Evolutionary conservation across 2,888 invertebrate species (phyloP).

Genomic region (Galeruca laticollis): DNA sequence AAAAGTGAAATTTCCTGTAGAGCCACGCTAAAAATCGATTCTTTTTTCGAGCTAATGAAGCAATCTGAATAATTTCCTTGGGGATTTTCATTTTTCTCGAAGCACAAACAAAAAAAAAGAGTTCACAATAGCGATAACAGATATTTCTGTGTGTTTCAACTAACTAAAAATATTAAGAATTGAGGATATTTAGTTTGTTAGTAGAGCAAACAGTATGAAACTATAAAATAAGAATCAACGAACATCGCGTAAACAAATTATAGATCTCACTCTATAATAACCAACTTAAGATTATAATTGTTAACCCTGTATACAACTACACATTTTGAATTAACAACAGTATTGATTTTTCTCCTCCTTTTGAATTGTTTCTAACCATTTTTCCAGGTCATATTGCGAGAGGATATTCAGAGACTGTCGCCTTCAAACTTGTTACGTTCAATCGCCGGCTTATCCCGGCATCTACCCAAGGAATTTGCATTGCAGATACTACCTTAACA

Average conservation of each 20-base stretch:
- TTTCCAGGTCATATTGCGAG: conserved; percentile 85
- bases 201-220: no score
- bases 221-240: no score
- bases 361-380: conserved; percentile 42
- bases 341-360: neutral
- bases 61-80: conserved; percentile 34
- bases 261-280: no score
- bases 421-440: conserved; percentile 92
- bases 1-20: conserved; percentile 40
- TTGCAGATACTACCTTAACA: conserved; percentile 91
- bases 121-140: no score
- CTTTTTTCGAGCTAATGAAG: conserved; percentile 26
- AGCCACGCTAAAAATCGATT: conserved; percentile 27
- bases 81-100: conserved; percentile 6
- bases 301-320: no score
- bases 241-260: no score
- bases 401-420: conserved; percentile 88
- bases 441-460: conserved; percentile 93
- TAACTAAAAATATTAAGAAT: no score
- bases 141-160: no score
- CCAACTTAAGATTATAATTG: no score
- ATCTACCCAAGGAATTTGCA: conserved; percentile 91
- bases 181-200: no score
- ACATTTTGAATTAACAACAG: no score
- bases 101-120: no score